A percentile compares a stretch with the other conserved stretches of the same genome.
These are phyloP conservation scores for Notodonta dromedarius DNA, from an alignment of 2,888 invertebrate genomes.

Conservation along the genomic window DNA sequence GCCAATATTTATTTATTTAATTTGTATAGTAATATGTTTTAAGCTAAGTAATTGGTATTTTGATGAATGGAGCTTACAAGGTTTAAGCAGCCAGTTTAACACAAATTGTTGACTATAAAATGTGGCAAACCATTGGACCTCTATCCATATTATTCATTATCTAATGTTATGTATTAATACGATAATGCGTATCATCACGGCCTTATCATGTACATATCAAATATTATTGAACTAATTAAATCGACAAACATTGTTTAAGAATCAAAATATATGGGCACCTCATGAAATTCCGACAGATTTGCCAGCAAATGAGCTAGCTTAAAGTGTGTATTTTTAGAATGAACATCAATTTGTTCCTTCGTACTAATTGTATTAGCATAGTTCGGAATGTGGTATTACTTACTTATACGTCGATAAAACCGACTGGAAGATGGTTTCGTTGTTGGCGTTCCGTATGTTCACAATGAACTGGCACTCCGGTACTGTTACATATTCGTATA, in stretches of 20 bases:
- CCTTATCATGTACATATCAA: too few species aligned
- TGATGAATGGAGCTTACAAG: background rate
- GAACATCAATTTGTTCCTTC: background rate
- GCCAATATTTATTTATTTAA: too few species aligned
- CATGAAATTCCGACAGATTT: background rate
- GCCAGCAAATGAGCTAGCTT: background rate
- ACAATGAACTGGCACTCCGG: conserved; percentile 96
- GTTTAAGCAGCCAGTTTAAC: background rate
- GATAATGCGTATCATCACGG: too few species aligned
- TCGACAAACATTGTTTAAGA: too few species aligned
- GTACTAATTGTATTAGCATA: conserved; percentile 14
- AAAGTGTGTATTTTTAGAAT: conserved; percentile 6
- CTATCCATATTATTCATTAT: too few species aligned
- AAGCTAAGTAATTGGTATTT: too few species aligned
- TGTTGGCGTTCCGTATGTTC: conserved; percentile 89
- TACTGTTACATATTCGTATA: conserved; percentile 93
- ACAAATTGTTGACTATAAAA: background rate
- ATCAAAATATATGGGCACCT: too few species aligned
- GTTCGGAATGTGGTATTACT: conserved; percentile 49
- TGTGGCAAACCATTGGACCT: background rate
- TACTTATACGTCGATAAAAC: conserved; percentile 90
- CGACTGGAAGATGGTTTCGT: conserved; percentile 90
- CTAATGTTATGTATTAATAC: too few species aligned
- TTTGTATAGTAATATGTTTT: too few species aligned
- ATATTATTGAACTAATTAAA: too few species aligned